Percentiles rank a stretch among this genome's conserved stretches.
Conservation (phyloP, 2,113 vertebrate species). For the Limanda limanda region DNA sequence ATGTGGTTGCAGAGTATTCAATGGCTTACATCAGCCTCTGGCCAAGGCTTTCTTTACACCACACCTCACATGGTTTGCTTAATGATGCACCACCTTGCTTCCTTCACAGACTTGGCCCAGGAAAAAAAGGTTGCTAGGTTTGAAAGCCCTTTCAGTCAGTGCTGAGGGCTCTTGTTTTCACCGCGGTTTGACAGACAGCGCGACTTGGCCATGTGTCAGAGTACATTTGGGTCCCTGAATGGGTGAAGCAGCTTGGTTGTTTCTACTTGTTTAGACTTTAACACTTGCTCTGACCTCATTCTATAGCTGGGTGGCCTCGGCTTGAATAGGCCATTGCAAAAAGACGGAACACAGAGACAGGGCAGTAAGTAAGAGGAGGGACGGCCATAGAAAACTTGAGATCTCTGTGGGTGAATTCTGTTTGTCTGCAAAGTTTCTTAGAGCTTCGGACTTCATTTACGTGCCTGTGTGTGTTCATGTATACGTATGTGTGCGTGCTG, state of each 20-base stretch:
- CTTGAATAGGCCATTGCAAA: slow-evolving; percentile 40
- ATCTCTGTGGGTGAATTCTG: slow-evolving; percentile 6
- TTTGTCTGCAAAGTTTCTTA: slow-evolving; percentile 30
- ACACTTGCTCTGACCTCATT: slow-evolving; percentile 53
- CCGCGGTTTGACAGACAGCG: slow-evolving; percentile 42
- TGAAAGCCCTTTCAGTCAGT: slow-evolving; percentile 59
- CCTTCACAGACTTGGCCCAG: slow-evolving; percentile 33
- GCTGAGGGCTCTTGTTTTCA: slow-evolving; percentile 43
- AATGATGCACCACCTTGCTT: slow-evolving; percentile 58
- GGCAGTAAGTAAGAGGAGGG: neutral
- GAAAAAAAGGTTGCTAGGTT: slow-evolving; percentile 39
- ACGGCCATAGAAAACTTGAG: slow-evolving; percentile 2
- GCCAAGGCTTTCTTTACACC: slow-evolving; percentile 17
- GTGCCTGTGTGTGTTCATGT: neutral
- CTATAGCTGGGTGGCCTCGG: slow-evolving; percentile 57
- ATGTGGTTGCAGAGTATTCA: neutral
- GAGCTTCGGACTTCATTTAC: slow-evolving; percentile 12
- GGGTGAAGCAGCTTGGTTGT: slow-evolving; percentile 31
- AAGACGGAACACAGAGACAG: slow-evolving; percentile 20
- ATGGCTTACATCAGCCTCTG: slow-evolving; percentile 2
- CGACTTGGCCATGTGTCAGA: slow-evolving; percentile 43
- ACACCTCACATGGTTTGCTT: slow-evolving; percentile 41
- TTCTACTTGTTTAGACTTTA: slow-evolving; percentile 57
- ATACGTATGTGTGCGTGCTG: slow-evolving; percentile 21
- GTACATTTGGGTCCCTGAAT: slow-evolving; percentile 41